Percentiles rank a stretch among this genome's conserved stretches.
Conservation (phyloP, 2,888 invertebrate genomes). For the Cataglyphis rosenhaueri region DNA sequence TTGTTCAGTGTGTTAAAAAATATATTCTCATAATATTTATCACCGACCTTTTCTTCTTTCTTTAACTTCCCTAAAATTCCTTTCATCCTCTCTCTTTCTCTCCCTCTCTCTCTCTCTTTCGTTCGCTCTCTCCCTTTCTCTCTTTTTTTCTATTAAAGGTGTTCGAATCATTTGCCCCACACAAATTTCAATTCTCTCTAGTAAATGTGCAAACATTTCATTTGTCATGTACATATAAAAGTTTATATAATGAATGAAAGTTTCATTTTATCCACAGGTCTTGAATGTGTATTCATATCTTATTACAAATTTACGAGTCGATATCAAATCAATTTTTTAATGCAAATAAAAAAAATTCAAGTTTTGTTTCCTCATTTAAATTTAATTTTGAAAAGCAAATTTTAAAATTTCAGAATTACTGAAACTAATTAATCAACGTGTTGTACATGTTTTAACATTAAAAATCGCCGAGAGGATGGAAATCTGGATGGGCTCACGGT, state of each 20-base stretch:
- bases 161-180: conserved; percentile 66
- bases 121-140: conserved; percentile 51
- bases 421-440: background rate
- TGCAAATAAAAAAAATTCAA: background rate
- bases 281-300: conserved; percentile 1
- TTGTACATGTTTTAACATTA: background rate
- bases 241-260: conserved; percentile 19
- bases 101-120: conserved; percentile 41
- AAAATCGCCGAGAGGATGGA: conserved; percentile 80
- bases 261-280: conserved; percentile 33
- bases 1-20: conserved; percentile 15
- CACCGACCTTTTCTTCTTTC: conserved; percentile 25
- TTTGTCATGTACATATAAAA: conserved; percentile 58
- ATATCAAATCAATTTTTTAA: background rate
- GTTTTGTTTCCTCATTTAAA: background rate
- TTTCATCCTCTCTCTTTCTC: conserved; percentile 23
- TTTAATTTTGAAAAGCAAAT: background rate
- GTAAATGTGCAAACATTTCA: conserved; percentile 59
- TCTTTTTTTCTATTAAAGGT: conserved; percentile 62
- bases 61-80: background rate
- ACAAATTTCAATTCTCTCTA: conserved; percentile 76
- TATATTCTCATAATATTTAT: conserved; percentile 36
- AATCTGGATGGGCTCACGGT: conserved; percentile 79
- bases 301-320: background rate
- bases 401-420: background rate